A percentile compares a stretch with the other conserved stretches of the same genome.
These are phyloP conservation scores for Cisticola juncidis DNA, from an alignment of 2,113 vertebrate species.

Conservation along the genomic window DNA sequence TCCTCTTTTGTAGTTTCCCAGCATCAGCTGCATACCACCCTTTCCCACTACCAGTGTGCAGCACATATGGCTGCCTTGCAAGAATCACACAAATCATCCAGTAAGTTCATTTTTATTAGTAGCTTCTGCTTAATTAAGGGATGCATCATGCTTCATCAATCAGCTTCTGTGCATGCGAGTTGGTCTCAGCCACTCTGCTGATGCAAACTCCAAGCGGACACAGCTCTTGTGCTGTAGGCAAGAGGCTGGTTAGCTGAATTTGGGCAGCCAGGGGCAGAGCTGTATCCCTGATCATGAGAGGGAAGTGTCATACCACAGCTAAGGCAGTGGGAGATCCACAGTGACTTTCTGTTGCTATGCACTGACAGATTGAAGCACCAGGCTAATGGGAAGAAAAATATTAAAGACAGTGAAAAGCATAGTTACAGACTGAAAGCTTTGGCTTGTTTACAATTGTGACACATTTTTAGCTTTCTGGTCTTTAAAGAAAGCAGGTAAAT, in stretches of 20 bases:
- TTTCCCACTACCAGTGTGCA: slow-evolving; percentile 20
- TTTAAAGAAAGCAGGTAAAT: not conserved
- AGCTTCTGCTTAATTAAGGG: slow-evolving; percentile 74
- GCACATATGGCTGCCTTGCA: slow-evolving; percentile 51
- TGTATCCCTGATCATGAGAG: not conserved
- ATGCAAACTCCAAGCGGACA: not conserved
- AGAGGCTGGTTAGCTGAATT: not conserved
- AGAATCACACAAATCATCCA: slow-evolving; percentile 65
- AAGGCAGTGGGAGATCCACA: not conserved
- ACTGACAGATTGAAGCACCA: not conserved
- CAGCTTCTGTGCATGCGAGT: slow-evolving; percentile 43
- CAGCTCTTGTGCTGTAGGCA: not conserved
- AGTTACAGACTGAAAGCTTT: not conserved
- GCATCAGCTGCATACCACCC: not conserved
- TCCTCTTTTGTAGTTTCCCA: not conserved
- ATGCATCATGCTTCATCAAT: slow-evolving; percentile 64
- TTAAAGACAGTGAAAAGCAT: not conserved
- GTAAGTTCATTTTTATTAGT: slow-evolving; percentile 70
- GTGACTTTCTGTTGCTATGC: not conserved
- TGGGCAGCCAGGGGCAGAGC: not conserved
- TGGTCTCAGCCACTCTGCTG: not conserved
- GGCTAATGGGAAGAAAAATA: not conserved
- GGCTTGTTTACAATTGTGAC: not conserved
- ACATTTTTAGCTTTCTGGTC: not conserved
- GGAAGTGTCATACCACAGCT: not conserved